These are phyloP conservation scores for Tetranychus piercei DNA, from an alignment of 2,888 invertebrate species.

Conservation along the genomic window DNA sequence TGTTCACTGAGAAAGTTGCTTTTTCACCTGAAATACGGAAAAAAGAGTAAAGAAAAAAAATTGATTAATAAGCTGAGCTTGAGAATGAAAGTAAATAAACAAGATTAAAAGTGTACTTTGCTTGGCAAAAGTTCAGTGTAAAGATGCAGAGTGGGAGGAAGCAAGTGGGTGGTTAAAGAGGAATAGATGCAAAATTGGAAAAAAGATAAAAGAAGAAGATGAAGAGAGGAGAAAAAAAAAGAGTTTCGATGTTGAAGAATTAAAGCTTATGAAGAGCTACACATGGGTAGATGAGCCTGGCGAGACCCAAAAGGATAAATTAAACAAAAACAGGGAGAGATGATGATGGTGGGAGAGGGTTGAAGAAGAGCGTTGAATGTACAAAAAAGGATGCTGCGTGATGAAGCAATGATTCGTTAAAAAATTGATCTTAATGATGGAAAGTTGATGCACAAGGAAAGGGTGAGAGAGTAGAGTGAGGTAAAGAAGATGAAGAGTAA, in stretches of 20 bases:
- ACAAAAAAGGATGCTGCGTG: neutral
- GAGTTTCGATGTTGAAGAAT: neutral
- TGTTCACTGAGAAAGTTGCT: too few relatives aligned
- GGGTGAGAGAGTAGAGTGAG: neutral
- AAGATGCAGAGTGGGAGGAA: neutral
- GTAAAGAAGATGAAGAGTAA: neutral
- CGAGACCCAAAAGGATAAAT: neutral
- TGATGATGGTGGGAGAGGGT: neutral
- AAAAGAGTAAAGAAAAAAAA: too few relatives aligned
- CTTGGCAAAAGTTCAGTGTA: neutral
- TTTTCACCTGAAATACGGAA: too few relatives aligned
- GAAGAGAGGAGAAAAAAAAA: neutral
- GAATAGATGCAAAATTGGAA: neutral
- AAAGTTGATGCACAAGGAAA: neutral
- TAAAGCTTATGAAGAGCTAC: neutral
- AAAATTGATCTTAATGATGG: conserved; percentile 1
- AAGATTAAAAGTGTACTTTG: too few relatives aligned
- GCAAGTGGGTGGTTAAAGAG: neutral
- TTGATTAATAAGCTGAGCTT: too few relatives aligned
- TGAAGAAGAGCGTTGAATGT: neutral
- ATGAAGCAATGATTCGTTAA: neutral
- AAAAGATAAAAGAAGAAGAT: conserved; percentile 5
- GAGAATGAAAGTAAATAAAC: too few relatives aligned
- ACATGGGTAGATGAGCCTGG: neutral
- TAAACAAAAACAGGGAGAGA: neutral